Base-by-base conservation (phyloP, 2,888 invertebrate species). In the Dioctria linearis region DNA sequence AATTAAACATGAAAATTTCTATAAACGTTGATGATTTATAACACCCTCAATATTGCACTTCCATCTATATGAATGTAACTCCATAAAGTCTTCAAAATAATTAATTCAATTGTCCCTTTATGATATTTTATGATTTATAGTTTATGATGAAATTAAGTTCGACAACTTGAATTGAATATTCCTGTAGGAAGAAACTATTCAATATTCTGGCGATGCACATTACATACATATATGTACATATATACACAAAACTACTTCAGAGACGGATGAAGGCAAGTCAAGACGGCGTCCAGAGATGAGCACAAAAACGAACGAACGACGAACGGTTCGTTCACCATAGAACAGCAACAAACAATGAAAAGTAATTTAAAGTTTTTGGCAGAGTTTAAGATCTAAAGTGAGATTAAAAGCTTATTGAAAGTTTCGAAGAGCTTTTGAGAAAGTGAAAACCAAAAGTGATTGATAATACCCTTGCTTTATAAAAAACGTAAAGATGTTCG, bases 371-470 rank as follows among this genome's bases (percentile, higher is more conserved):
- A 73, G 73, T 73, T 73, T 25, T 25, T 73, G 54, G 2, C 57
- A 42, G 40, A 73, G 57, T 54, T 73, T 73, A 73, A 73, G 73
- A 73, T 73, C 57, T 73, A 73, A 73, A 73, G 73, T 73, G 73
- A 59, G 73, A 73, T 73, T 73, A 73, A 73, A 57, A 59, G 73
- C 73, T 73, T 73, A 73, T 73, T 73, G 73, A 73, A 73, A 73
- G 73, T 59, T 73, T 9, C 42, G 37, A 59, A 73, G 57, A 73
- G 57, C 57, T n/a, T 25, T 42, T 11, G 39, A 54, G 71, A 71
- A 71, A 71, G 71, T 73, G 73, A 59, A 73, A 73, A 73, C 73
- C 73, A 73, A 73, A 73, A 73, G 73, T 73, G 73, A 73, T 73
- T 73, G 73, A 73, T 40, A 42, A 46, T 5, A 40, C 71, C 40